These are phyloP conservation scores for Spicauda simplicius DNA, from an alignment of 2,888 invertebrate species.

Conservation along the genomic window DNA sequence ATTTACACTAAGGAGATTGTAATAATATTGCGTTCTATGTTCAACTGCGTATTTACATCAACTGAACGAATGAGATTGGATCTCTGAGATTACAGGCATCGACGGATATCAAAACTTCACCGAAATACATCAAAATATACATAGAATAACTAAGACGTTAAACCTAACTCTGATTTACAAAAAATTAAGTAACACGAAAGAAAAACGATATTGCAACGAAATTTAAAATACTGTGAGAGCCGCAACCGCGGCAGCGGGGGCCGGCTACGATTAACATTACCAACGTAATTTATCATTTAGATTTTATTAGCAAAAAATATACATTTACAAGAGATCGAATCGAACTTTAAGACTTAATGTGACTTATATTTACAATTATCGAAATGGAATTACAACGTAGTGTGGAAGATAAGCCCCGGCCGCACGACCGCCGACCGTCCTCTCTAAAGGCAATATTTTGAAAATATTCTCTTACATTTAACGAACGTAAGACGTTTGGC, in stretches of 20 bases:
- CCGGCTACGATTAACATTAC: slow-evolving; percentile 41
- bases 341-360: slow-evolving; percentile 81
- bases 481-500: slow-evolving; percentile 85
- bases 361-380: slow-evolving; percentile 83
- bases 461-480: slow-evolving; percentile 81
- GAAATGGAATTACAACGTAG: slow-evolving; percentile 82
- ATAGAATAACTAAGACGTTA: slow-evolving; percentile 69
- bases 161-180: slow-evolving; percentile 77
- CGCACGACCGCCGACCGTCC: slow-evolving; percentile 58
- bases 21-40: slow-evolving; percentile 71
- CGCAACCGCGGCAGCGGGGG: slow-evolving; percentile 20
- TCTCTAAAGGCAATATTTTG: slow-evolving; percentile 83
- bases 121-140: slow-evolving; percentile 77
- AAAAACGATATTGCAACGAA: slow-evolving; percentile 79
- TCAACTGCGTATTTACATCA: slow-evolving; percentile 67
- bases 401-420: slow-evolving; percentile 78
- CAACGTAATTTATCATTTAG: slow-evolving; percentile 48
- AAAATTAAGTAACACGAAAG: slow-evolving; percentile 74
- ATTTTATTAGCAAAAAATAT: slow-evolving; percentile 78
- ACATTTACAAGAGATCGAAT: slow-evolving; percentile 85
- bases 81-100: slow-evolving; percentile 79
- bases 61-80: slow-evolving; percentile 75
- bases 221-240: slow-evolving; percentile 61
- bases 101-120: slow-evolving; percentile 67
- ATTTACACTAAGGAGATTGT: slow-evolving; percentile 81